Evolutionary conservation across 1,140 invertebrate species (phyloP).

Genomic region (Cydia strobilella): DNA sequence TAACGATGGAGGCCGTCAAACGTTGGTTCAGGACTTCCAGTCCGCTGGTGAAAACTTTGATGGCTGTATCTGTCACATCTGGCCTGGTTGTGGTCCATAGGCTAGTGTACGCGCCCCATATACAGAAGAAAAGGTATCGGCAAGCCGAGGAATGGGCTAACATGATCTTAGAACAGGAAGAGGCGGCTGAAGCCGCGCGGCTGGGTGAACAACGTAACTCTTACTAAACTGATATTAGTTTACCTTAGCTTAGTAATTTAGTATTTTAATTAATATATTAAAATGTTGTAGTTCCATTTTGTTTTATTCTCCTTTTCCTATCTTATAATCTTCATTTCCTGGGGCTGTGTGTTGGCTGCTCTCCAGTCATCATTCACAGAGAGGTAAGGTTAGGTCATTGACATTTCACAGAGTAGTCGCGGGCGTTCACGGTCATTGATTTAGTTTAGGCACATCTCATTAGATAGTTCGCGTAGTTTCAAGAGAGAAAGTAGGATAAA

Average conservation of each 20-base stretch:
- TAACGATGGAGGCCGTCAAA: constrained; percentile 48
- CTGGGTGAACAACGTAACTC: background rate
- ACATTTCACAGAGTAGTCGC: constrained; percentile 5
- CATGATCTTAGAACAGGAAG: constrained; percentile 63
- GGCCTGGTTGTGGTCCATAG: constrained; percentile 49
- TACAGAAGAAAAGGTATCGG: constrained; percentile 45
- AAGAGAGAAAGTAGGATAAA: constrained; percentile 10
- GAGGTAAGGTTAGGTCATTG: constrained; percentile 4
- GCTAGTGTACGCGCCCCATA: constrained; percentile 54
- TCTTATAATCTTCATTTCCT: background rate
- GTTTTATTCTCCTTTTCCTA: background rate
- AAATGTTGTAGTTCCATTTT: constrained; percentile 14
- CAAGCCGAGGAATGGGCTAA: constrained; percentile 66
- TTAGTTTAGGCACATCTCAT: constrained; percentile 12
- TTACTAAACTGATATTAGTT: constrained; percentile 5
- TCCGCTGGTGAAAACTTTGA: constrained; percentile 60
- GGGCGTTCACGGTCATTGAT: constrained; percentile 16
- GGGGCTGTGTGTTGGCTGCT: background rate
- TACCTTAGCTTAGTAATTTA: background rate
- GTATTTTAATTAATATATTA: background rate
- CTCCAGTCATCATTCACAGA: background rate
- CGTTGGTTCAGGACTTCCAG: constrained; percentile 53
- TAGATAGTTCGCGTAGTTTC: constrained; percentile 17
- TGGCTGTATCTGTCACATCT: constrained; percentile 62
- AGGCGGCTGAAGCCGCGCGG: constrained; percentile 40